Evolutionary conservation across 2,113 vertebrate species (phyloP).

Genomic region (Amblyopsis rosae): DNA sequence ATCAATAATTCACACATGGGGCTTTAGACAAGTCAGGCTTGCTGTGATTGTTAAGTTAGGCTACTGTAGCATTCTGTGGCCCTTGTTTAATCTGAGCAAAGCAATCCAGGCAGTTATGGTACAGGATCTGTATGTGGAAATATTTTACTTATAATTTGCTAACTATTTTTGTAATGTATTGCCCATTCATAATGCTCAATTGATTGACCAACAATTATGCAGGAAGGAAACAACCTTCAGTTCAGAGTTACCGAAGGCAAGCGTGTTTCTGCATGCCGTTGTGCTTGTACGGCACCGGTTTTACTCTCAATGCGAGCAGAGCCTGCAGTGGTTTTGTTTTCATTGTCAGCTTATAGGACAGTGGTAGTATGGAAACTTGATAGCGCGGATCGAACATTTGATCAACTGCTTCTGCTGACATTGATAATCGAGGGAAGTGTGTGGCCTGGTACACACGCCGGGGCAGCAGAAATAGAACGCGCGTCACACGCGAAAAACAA

Average conservation of each 20-base stretch:
- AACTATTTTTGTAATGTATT: constrained; percentile 11
- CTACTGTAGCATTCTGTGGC: not conserved
- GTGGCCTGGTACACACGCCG: not conserved
- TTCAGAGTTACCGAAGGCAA: constrained; percentile 26
- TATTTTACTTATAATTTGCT: constrained; percentile 12
- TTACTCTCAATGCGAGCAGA: constrained; percentile 8
- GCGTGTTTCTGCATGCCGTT: constrained; percentile 12
- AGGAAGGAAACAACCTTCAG: not conserved
- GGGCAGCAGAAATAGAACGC: constrained; percentile 60
- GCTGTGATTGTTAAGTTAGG: constrained; percentile 30
- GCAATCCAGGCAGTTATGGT: constrained; percentile 15
- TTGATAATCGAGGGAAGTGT: constrained; percentile 63
- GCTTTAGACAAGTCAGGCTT: constrained; percentile 3
- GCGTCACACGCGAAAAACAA: constrained; percentile 19
- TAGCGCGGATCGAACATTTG: constrained; percentile 54
- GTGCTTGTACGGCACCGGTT: constrained; percentile 6
- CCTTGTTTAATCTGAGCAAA: constrained; percentile 13
- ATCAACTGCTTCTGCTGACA: constrained; percentile 53
- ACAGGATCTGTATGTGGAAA: constrained; percentile 19
- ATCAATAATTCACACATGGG: constrained; percentile 46
- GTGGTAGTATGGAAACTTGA: constrained; percentile 57
- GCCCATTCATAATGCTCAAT: not conserved
- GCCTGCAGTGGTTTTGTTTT: constrained; percentile 44
- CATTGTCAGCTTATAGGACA: constrained; percentile 47
- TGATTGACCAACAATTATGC: constrained; percentile 14